These are phyloP conservation scores for Hesperia comma DNA, from an alignment of 2,888 invertebrate species.

Conservation along the genomic window DNA sequence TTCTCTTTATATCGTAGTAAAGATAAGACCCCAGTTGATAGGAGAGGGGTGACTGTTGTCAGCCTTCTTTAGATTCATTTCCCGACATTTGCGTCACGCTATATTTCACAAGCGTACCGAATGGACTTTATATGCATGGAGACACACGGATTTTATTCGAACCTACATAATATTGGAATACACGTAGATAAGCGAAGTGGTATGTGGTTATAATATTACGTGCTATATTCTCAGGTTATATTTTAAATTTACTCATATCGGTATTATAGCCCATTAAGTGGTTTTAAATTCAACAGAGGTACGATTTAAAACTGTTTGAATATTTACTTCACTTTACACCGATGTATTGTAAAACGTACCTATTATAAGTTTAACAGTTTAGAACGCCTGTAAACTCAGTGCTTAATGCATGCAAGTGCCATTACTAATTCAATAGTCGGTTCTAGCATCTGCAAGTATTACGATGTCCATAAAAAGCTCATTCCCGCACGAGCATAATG, in stretches of 20 bases:
- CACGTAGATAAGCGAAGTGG: slow-evolving; percentile 12
- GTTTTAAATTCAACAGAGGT: neutral
- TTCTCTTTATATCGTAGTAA: slow-evolving; percentile 76
- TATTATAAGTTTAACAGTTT: slow-evolving; percentile 39
- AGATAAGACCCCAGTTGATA: slow-evolving; percentile 72
- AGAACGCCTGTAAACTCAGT: slow-evolving; percentile 58
- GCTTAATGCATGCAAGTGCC: slow-evolving; percentile 58
- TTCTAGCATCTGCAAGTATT: slow-evolving; percentile 70
- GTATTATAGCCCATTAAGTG: neutral
- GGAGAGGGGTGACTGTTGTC: slow-evolving; percentile 63
- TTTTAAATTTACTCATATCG: neutral
- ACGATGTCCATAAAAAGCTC: slow-evolving; percentile 72
- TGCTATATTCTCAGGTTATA: neutral
- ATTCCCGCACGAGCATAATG: slow-evolving; percentile 69
- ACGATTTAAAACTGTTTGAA: neutral
- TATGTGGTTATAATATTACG: slow-evolving; percentile 1
- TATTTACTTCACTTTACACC: neutral
- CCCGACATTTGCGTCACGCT: slow-evolving; percentile 70
- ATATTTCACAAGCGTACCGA: slow-evolving; percentile 67
- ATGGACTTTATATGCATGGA: slow-evolving; percentile 74
- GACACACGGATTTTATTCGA: slow-evolving; percentile 68
- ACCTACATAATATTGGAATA: slow-evolving; percentile 52
- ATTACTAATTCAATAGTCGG: slow-evolving; percentile 75
- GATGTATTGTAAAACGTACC: neutral
- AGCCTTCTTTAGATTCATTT: slow-evolving; percentile 67